Percentiles rank a stretch among this genome's conserved stretches.
phyloP scores from a whole-genome alignment of 1,140 invertebrate genomes.

The Leptoteleia sp. region DNA sequence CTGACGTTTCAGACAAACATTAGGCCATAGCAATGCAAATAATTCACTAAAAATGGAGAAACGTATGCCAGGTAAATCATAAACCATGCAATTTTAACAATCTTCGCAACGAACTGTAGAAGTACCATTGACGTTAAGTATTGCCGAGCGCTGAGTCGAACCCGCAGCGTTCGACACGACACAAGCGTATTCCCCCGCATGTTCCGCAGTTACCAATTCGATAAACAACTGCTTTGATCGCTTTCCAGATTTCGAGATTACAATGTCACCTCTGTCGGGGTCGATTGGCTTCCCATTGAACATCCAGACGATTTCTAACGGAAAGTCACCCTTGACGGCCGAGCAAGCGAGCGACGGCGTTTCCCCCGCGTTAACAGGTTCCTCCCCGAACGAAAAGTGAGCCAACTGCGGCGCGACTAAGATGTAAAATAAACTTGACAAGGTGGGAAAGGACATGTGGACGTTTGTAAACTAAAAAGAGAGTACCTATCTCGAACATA shows the following conservation, averaged over 20 bases:
- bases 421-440: neutral
- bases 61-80: no score
- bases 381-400: constrained; percentile 87
- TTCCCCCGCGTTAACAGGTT: constrained; percentile 86
- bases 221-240: constrained; percentile 86
- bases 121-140: no score
- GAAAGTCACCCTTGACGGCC: constrained; percentile 86
- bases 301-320: constrained; percentile 84
- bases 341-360: constrained; percentile 84
- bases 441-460: neutral
- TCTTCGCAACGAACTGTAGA: no score
- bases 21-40: neutral
- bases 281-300: constrained; percentile 82
- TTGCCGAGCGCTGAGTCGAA: no score
- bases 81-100: no score
- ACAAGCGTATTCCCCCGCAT: no score
- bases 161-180: no score
- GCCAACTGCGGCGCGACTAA: constrained; percentile 87
- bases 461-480: no score
- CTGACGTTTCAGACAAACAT: no score
- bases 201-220: no score
- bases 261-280: constrained; percentile 82
- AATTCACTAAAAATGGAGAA: no score
- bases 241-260: constrained; percentile 84
- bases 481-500: no score